Evolutionary conservation across 2,113 vertebrate genomes (phyloP).

Genomic region (Nannobrachium achirus): DNA sequence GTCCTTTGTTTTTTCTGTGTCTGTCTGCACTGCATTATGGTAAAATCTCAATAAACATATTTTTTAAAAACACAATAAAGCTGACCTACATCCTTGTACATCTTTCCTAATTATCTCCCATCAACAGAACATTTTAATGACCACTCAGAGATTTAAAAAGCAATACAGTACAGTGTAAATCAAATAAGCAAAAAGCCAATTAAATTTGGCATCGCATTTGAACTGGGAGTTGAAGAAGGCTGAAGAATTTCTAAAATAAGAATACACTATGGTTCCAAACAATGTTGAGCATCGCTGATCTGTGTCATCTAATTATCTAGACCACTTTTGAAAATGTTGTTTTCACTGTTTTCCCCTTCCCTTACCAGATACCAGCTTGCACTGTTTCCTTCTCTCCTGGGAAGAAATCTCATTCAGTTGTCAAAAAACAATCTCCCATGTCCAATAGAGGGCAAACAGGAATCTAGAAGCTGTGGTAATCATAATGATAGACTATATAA

Average conservation of each 20-base stretch:
- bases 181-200: neutral
- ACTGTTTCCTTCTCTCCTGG: slow-evolving; percentile 1
- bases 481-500: neutral
- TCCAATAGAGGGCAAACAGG: slow-evolving; percentile 12
- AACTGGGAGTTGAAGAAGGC: slow-evolving; percentile 33
- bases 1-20: no score
- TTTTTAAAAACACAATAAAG: neutral
- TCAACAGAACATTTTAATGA: slow-evolving; percentile 4
- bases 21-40: no score
- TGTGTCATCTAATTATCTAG: slow-evolving; percentile 72
- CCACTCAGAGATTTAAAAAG: neutral
- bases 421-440: neutral
- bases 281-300: slow-evolving; percentile 63
- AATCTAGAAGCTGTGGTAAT: neutral
- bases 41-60: no score
- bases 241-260: slow-evolving; percentile 34
- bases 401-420: neutral
- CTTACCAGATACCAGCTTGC: slow-evolving; percentile 9
- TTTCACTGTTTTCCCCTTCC: slow-evolving; percentile 22
- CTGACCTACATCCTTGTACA: neutral
- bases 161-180: neutral
- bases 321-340: slow-evolving; percentile 42
- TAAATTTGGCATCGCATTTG: slow-evolving; percentile 52
- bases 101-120: neutral
- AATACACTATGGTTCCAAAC: slow-evolving; percentile 50